phyloP scores from a whole-genome alignment of 2,113 vertebrate genomes.

The Todiramphus saurophagus region DNA sequence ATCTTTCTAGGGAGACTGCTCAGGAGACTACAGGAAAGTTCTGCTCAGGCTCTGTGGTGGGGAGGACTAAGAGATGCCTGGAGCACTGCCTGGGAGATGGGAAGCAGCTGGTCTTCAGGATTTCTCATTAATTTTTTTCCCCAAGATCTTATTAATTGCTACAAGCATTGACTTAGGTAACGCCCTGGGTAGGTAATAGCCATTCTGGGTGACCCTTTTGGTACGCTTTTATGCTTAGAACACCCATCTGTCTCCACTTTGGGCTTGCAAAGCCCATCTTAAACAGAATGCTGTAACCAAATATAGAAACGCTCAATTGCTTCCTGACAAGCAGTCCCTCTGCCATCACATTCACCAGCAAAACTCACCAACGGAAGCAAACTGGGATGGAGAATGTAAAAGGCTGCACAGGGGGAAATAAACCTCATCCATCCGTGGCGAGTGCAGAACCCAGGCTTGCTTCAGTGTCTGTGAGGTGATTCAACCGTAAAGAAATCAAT shows the following conservation, averaged over 20 bases:
- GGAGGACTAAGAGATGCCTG: conserved; percentile 72
- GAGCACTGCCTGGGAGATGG: background rate
- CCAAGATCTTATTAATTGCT: background rate
- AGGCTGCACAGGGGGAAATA: background rate
- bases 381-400: background rate
- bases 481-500: background rate
- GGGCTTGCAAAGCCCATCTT: background rate
- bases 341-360: background rate
- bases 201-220: background rate
- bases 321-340: background rate
- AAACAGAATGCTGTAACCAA: background rate
- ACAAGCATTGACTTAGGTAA: background rate
- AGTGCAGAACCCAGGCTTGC: background rate
- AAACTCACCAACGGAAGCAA: background rate
- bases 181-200: background rate
- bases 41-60: conserved; percentile 89
- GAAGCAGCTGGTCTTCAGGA: background rate
- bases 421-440: background rate
- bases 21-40: conserved; percentile 93
- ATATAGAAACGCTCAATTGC: background rate
- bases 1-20: conserved; percentile 86
- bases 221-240: background rate
- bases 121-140: background rate
- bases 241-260: background rate
- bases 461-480: background rate